These are phyloP conservation scores for Bucco capensis DNA, from an alignment of 2,113 vertebrate species.

Conservation along the genomic window DNA sequence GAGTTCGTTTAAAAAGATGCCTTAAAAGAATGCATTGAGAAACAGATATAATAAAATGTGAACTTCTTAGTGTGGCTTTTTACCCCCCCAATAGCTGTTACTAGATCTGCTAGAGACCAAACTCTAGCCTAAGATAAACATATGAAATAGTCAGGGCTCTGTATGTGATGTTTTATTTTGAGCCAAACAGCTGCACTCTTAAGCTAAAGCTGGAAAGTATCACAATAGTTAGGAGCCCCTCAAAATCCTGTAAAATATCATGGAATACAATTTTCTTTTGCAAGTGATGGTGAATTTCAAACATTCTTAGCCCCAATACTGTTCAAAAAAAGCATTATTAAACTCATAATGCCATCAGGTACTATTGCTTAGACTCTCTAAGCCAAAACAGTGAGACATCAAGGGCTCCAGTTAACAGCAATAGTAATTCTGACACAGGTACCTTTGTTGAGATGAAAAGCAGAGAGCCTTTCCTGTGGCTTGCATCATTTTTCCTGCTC, in stretches of 20 bases:
- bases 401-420: not conserved
- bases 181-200: not conserved
- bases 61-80: not conserved
- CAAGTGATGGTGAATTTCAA: not conserved
- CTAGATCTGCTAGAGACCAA: not conserved
- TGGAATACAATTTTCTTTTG: not conserved
- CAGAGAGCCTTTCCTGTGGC: conserved; percentile 96
- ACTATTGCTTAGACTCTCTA: not conserved
- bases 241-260: not conserved
- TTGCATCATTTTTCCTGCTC: conserved; percentile 98
- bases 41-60: not conserved
- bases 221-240: not conserved
- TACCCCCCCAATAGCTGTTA: not conserved
- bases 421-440: not conserved
- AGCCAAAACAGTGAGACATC: not conserved
- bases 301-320: not conserved
- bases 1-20: not conserved
- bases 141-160: not conserved
- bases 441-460: conserved; percentile 98
- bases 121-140: not conserved
- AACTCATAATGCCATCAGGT: not conserved
- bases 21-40: not conserved
- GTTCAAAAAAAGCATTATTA: not conserved
- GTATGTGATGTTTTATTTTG: not conserved
- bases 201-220: not conserved